Evolutionary conservation across 2,888 invertebrate genomes (phyloP), one percentile per base, ranked within the genome.

Genomic region (Netelia fuscicornis): DNA sequence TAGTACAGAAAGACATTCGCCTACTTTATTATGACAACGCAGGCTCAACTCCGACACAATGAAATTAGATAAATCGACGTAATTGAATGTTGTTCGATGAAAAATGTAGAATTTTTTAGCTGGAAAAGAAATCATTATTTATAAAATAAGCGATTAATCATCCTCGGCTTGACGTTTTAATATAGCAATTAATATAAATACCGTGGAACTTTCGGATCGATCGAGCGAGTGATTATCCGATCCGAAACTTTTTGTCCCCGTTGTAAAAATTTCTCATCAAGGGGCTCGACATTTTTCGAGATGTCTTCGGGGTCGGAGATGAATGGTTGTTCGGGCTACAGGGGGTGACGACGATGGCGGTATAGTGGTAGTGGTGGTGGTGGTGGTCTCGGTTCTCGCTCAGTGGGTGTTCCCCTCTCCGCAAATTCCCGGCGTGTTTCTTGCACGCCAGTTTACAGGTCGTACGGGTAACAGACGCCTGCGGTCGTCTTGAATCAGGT

Each of bases 121-220:
- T 37, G 8, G 6, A 6, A 0, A 6, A 37, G 6, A 37, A 37
- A 37, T 37, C 37, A 6, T 37, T 37, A 37, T 37, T 37, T 37
- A 37, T 6, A 37, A 37, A 20, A 58, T 54, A 65, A 17, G 25
- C 56, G 30, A 85, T 85, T 80, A 79, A 85, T 85, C 85, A 72
- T 13, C 17, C 60, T 54, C 76, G 30, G 23, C 48, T 48, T 6
- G 37, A 58, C 48, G 75, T 82, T 85, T 82, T 82, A 85, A 85
- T 85, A 82, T 72, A 67, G 52, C 82, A 85, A 85, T 85, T 85
- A 80, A 80, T 74, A 82, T 67, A 67, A 58, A 68, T 72, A 64
- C 65, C 72, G 23, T n/a, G 71, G 72, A 85, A 82, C 23, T 85
- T 82, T 80, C 76, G 76, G 65, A 82, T 80, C 82, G 85, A 85